Percentiles rank a stretch among this genome's conserved stretches.
These are phyloP conservation scores for Urocyon cinereoargenteus DNA, from an alignment of 2,797 vertebrate species.

Conservation along the genomic window DNA sequence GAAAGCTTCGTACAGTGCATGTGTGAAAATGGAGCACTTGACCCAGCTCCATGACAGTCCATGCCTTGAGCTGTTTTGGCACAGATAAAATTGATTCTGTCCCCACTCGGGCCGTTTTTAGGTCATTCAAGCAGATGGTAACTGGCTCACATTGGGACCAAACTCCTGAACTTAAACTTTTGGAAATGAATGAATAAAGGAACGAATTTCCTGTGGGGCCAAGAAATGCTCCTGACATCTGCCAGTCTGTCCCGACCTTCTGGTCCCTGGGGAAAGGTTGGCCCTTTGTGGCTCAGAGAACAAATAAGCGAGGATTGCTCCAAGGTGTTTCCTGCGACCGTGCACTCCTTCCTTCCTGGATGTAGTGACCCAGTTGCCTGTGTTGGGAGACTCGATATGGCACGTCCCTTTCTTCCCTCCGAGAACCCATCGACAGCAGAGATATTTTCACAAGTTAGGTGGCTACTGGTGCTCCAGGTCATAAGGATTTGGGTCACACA, in stretches of 20 bases:
- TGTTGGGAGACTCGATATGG: not conserved
- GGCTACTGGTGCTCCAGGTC: not conserved
- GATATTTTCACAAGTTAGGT: constrained; percentile 28
- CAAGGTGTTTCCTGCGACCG: constrained; percentile 73
- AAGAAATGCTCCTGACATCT: constrained; percentile 6
- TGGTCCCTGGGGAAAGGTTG: not conserved
- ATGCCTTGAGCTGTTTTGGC: constrained; percentile 43
- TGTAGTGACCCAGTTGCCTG: constrained; percentile 54
- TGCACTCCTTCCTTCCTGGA: constrained; percentile 59
- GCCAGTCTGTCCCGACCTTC: not conserved
- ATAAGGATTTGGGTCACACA: constrained; percentile 51
- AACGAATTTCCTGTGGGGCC: constrained; percentile 48
- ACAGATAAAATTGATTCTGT: constrained; percentile 37
- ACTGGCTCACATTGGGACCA: constrained; percentile 11
- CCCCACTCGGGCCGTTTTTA: constrained; percentile 35
- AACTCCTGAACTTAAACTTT: constrained; percentile 52
- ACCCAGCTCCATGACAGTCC: not conserved
- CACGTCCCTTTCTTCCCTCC: not conserved
- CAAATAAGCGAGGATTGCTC: constrained; percentile 24
- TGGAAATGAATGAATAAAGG: constrained; percentile 23
- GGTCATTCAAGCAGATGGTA: constrained; percentile 54
- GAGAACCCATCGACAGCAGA: constrained; percentile 31
- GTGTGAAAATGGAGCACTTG: constrained; percentile 30
- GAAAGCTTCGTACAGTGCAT: not conserved
- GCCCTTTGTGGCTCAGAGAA: constrained; percentile 49